These are phyloP conservation scores for Andrena haemorrhoa DNA, from an alignment of 2,888 invertebrate genomes.

Conservation along the genomic window DNA sequence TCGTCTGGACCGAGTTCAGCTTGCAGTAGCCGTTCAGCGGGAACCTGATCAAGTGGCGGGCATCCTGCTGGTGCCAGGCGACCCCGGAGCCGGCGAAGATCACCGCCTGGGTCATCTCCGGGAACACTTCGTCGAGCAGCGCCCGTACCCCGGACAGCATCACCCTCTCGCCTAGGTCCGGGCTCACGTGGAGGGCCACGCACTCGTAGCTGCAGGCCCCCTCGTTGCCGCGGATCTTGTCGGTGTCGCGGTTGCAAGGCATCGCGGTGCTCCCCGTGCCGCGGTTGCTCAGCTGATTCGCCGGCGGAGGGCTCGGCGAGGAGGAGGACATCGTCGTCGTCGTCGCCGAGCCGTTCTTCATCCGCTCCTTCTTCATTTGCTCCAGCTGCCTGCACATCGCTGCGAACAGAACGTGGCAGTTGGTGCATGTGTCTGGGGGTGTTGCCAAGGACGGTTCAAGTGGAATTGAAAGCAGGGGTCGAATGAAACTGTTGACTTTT, in stretches of 20 bases:
- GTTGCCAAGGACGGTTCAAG: too few species aligned
- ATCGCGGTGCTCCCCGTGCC: conserved; percentile 65
- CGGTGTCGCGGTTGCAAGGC: conserved; percentile 65
- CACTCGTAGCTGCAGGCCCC: conserved; percentile 88
- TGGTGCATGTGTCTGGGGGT: too few species aligned
- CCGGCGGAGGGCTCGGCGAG: conserved; percentile 83
- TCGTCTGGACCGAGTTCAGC: conserved; percentile 94
- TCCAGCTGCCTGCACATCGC: conserved; percentile 91
- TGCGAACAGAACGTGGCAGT: conserved; percentile 79
- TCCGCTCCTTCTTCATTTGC: conserved; percentile 90
- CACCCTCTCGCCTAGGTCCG: conserved; percentile 92
- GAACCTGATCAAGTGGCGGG: conserved; percentile 93
- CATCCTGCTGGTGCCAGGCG: conserved; percentile 93
- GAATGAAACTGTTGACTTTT: too few species aligned
- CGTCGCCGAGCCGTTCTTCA: conserved; percentile 86
- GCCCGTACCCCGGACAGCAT: conserved; percentile 93
- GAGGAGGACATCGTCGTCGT: conserved; percentile 58
- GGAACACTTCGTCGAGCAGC: conserved; percentile 91
- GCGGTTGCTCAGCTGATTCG: conserved; percentile 77
- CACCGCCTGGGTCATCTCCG: conserved; percentile 91
- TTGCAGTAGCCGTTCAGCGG: conserved; percentile 96
- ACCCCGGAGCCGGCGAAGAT: conserved; percentile 92
- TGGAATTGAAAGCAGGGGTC: too few species aligned
- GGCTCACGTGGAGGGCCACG: conserved; percentile 92
- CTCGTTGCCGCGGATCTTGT: conserved; percentile 65